These are phyloP conservation scores for Drosophila aldrichi DNA, from an alignment of 2,888 invertebrate genomes.

Conservation along the genomic window DNA sequence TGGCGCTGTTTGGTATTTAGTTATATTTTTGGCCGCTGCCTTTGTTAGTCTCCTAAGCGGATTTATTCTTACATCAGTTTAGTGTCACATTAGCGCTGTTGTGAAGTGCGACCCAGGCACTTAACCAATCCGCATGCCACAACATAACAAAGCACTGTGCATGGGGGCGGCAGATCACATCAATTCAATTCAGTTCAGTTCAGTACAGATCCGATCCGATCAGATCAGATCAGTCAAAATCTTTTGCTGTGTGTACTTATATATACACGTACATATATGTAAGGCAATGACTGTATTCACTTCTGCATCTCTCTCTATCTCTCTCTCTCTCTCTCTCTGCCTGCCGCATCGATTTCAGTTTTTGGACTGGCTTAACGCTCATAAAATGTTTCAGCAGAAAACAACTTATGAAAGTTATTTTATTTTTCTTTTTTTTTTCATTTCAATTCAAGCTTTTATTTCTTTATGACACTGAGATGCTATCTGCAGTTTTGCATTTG, in stretches of 20 bases:
- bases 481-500: constrained; percentile 52
- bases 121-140: constrained; percentile 23
- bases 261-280: not conserved
- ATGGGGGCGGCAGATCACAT: constrained; percentile 50
- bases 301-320: constrained; percentile 1
- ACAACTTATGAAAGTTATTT: constrained; percentile 67
- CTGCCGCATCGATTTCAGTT: constrained; percentile 16
- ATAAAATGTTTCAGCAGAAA: constrained; percentile 72
- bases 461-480: constrained; percentile 67
- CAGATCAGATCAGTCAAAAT: constrained; percentile 12
- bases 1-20: constrained; percentile 52
- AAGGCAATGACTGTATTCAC: constrained; percentile 1
- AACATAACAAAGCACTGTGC: not conserved
- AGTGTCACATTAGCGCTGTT: constrained; percentile 76
- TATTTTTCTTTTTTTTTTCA: constrained; percentile 8
- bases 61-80: constrained; percentile 79
- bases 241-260: not conserved
- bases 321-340: not conserved
- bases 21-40: constrained; percentile 59
- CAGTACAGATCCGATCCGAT: constrained; percentile 2
- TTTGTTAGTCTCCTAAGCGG: constrained; percentile 73
- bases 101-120: constrained; percentile 54
- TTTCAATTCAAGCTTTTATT: constrained; percentile 22
- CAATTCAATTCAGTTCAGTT: constrained; percentile 14
- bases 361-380: constrained; percentile 28